Percentiles rank a stretch among this genome's conserved stretches.
Conservation (phyloP, 2,113 vertebrate species). For the Sinocyclocheilus grahami region DNA sequence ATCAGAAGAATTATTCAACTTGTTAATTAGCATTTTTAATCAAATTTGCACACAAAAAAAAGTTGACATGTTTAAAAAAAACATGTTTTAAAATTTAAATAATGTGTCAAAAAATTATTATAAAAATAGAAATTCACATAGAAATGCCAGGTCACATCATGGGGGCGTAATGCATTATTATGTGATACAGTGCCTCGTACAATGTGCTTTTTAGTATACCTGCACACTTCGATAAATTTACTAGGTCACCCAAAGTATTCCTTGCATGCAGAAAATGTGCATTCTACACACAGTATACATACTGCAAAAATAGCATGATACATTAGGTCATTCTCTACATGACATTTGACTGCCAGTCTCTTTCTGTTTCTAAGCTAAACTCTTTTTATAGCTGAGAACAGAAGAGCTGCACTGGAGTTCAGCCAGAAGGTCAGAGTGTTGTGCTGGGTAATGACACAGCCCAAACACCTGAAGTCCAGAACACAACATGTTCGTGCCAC, state of each 20-base stretch:
- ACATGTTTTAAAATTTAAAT: too few relatives aligned
- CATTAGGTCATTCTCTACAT: background rate
- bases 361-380: background rate
- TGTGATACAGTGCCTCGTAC: too few relatives aligned
- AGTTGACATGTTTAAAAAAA: too few relatives aligned
- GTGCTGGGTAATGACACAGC: slow-evolving; percentile 76
- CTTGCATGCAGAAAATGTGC: background rate
- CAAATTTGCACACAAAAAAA: background rate
- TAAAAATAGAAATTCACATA: too few relatives aligned
- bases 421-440: slow-evolving; percentile 72
- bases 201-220: background rate
- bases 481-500: slow-evolving; percentile 70
- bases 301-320: background rate
- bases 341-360: background rate
- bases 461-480: slow-evolving; percentile 65
- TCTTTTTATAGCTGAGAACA: background rate
- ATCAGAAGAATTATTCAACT: too few relatives aligned
- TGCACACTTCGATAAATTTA: background rate
- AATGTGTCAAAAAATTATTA: too few relatives aligned
- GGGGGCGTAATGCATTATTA: too few relatives aligned
- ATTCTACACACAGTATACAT: background rate
- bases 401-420: slow-evolving; percentile 62
- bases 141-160: too few relatives aligned
- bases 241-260: background rate
- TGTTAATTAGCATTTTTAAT: background rate